A percentile compares a stretch with the other conserved stretches of the same genome.
These are phyloP conservation scores for Synodontis membranacea DNA, from an alignment of 2,113 vertebrate genomes.

Conservation along the genomic window DNA sequence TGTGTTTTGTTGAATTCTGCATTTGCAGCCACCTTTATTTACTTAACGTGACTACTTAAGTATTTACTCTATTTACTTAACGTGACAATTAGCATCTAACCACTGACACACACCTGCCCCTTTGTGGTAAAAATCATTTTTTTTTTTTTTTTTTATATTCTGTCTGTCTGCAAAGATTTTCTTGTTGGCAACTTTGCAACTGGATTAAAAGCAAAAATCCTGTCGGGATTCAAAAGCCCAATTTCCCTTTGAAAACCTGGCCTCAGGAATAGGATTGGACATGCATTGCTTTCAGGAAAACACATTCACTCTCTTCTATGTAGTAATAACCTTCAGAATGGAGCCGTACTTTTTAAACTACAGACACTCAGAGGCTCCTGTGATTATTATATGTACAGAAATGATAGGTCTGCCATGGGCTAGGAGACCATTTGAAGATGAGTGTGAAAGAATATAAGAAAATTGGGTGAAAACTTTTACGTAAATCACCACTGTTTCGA, in stretches of 20 bases:
- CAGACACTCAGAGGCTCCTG: background rate
- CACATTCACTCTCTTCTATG: background rate
- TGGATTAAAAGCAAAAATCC: background rate
- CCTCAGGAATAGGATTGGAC: background rate
- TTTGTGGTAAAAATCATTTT: background rate
- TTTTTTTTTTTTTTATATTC: background rate
- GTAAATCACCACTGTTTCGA: background rate
- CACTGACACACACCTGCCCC: background rate
- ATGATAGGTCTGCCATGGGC: background rate
- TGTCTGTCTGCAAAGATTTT: background rate
- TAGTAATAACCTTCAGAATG: constrained; percentile 10
- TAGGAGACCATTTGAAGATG: background rate
- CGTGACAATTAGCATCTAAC: background rate
- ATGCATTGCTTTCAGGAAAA: background rate
- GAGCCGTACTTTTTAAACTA: background rate
- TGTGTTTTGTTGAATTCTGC: too few relatives aligned
- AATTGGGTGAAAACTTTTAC: background rate
- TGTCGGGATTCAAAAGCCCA: background rate
- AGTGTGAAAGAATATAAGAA: background rate
- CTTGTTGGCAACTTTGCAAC: background rate
- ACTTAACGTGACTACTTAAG: too few relatives aligned
- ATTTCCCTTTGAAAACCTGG: constrained; percentile 2
- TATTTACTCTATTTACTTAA: too few relatives aligned
- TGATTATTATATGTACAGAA: constrained; percentile 2
- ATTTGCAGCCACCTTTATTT: too few relatives aligned